Conservation (phyloP, 2,113 vertebrate species). For the Chionomys nivalis region DNA sequence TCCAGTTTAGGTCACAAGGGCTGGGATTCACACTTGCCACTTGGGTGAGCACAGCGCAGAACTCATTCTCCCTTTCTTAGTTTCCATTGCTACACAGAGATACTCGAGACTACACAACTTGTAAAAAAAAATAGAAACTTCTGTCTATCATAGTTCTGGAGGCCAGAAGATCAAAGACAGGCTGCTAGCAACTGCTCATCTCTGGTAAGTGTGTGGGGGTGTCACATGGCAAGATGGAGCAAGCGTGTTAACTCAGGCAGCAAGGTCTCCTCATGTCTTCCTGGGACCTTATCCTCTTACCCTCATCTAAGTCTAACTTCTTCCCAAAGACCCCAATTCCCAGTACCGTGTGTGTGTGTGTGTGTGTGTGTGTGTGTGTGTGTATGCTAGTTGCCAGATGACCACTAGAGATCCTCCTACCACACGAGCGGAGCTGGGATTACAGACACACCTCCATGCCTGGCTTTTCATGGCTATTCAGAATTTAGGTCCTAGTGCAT, state of each 20-base stretch:
- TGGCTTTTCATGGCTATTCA: background rate
- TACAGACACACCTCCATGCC: background rate
- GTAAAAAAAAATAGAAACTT: background rate
- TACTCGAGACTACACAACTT: no score
- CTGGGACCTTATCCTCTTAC: background rate
- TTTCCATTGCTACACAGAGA: background rate
- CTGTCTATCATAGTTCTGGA: background rate
- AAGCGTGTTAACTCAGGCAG: background rate
- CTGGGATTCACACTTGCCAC: slow-evolving; percentile 1
- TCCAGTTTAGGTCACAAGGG: background rate
- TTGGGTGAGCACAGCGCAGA: background rate
- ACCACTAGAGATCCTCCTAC: background rate
- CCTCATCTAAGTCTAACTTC: background rate
- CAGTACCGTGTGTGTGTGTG: background rate
- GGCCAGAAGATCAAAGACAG: background rate
- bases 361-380: background rate
- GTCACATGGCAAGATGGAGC: background rate
- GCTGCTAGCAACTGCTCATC: background rate
- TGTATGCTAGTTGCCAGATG: background rate
- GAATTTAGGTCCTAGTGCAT: background rate
- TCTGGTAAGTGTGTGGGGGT: background rate
- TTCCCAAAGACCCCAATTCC: background rate
- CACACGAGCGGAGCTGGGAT: background rate
- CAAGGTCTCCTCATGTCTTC: background rate
- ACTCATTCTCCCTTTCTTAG: background rate